Percentiles rank a stretch among this genome's conserved stretches.
Conservation (phyloP, 2,888 invertebrate genomes). For the Rhopalosiphum nymphaeae region DNA sequence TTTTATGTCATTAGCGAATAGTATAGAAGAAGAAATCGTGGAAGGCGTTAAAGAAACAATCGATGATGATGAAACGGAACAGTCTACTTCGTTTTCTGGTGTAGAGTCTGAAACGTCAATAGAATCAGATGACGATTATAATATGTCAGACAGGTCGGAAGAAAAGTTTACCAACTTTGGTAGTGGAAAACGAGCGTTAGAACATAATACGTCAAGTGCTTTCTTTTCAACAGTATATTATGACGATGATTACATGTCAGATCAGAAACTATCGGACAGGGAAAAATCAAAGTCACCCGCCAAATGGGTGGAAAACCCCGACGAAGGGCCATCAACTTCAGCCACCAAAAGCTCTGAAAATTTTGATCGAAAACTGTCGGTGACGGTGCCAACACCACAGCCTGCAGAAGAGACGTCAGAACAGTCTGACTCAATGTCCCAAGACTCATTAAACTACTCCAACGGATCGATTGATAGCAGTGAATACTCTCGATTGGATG, state of each 20-base stretch:
- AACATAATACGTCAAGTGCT: constrained; percentile 27
- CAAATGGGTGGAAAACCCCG: background rate
- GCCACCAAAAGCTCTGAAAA: background rate
- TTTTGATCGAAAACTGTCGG: background rate
- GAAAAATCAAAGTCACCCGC: background rate
- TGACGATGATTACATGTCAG: constrained; percentile 50
- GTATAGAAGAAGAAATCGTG: constrained; percentile 1
- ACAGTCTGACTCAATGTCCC: constrained; percentile 18
- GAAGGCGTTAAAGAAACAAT: background rate
- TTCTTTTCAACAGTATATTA: constrained; percentile 47
- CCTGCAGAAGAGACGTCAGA: background rate
- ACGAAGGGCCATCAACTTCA: background rate
- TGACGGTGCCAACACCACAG: background rate
- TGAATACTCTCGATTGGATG: background rate
- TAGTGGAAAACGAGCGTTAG: constrained; percentile 48
- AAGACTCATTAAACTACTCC: constrained; percentile 19
- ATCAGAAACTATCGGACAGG: constrained; percentile 20
- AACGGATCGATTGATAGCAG: background rate
- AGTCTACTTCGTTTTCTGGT: constrained; percentile 23
- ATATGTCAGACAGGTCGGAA: background rate
- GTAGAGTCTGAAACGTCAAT: background rate
- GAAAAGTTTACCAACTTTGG: background rate
- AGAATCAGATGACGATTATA: background rate
- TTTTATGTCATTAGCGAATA: constrained; percentile 5
- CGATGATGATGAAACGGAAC: background rate